These are phyloP conservation scores for Sarcoramphus papa DNA, from an alignment of 2,797 vertebrate genomes.

Conservation along the genomic window DNA sequence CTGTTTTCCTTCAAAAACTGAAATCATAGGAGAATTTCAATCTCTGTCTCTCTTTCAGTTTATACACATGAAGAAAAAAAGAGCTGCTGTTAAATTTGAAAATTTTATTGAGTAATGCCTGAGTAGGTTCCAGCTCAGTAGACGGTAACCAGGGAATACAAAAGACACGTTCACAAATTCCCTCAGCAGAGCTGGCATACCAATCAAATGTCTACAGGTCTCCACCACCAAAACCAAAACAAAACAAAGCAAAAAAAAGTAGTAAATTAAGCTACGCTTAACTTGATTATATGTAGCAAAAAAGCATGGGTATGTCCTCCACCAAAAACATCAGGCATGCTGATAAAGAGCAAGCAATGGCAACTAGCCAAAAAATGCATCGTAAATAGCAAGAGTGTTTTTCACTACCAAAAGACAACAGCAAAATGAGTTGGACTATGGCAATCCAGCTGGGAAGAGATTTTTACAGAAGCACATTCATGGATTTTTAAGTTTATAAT, in stretches of 20 bases:
- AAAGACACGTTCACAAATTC: background rate
- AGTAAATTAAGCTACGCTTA: background rate
- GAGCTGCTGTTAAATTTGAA: background rate
- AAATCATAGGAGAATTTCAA: background rate
- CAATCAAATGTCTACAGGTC: background rate
- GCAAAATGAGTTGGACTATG: background rate
- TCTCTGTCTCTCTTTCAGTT: background rate
- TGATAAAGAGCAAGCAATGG: constrained; percentile 12
- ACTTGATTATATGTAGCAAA: background rate
- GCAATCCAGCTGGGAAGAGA: background rate
- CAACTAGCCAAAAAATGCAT: background rate
- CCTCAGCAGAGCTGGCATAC: background rate
- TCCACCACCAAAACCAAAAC: background rate
- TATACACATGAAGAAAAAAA: background rate
- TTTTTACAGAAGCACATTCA: background rate
- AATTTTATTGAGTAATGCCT: background rate
- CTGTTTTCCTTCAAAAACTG: background rate
- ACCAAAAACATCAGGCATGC: background rate
- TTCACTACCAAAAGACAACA: background rate
- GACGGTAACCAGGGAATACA: background rate
- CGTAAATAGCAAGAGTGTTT: background rate
- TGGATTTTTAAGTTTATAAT: background rate
- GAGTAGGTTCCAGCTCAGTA: background rate
- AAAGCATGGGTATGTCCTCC: background rate
- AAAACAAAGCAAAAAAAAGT: background rate